A percentile compares a stretch with the other conserved stretches of the same genome.
phyloP scores from a whole-genome alignment of 92 coral and sea anemone genomes.

The Pocillopora meandrina region DNA sequence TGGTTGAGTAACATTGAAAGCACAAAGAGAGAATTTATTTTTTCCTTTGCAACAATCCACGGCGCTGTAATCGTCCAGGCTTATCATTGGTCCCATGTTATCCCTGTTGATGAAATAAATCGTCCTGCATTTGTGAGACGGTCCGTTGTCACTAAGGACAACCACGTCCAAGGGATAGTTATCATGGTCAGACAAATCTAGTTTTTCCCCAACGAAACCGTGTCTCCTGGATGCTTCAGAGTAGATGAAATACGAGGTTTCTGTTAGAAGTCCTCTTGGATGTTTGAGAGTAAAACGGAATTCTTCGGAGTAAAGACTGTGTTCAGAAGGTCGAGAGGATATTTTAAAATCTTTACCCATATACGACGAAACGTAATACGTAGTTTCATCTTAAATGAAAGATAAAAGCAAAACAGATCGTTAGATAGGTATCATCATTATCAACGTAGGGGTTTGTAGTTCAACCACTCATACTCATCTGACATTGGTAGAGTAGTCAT shows the following conservation, averaged over 20 bases:
- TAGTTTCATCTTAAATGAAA: not conserved
- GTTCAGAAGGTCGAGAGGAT: conserved; percentile 4
- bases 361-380: conserved; percentile 24
- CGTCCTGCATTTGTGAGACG: not conserved
- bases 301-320: conserved; percentile 19
- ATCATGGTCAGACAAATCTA: not conserved
- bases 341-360: conserved; percentile 1
- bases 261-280: conserved; percentile 14
- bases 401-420: not conserved
- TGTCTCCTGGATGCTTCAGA: not conserved
- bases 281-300: conserved; percentile 24
- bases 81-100: not conserved
- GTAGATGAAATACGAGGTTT: conserved; percentile 11
- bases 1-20: conserved; percentile 2
- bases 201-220: not conserved
- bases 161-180: conserved; percentile 4
- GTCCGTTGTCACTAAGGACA: not conserved
- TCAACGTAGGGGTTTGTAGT: too few species aligned
- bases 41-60: conserved; percentile 11
- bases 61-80: conserved; percentile 4
- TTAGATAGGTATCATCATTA: too few species aligned
- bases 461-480: too few species aligned
- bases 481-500: too few species aligned
- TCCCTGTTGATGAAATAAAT: conserved; percentile 7
- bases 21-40: not conserved